Percentiles rank a stretch among this genome's conserved stretches.
Evolutionary conservation across 2,888 invertebrate genomes (phyloP).

Genomic region (Polylopha cassiicola): DNA sequence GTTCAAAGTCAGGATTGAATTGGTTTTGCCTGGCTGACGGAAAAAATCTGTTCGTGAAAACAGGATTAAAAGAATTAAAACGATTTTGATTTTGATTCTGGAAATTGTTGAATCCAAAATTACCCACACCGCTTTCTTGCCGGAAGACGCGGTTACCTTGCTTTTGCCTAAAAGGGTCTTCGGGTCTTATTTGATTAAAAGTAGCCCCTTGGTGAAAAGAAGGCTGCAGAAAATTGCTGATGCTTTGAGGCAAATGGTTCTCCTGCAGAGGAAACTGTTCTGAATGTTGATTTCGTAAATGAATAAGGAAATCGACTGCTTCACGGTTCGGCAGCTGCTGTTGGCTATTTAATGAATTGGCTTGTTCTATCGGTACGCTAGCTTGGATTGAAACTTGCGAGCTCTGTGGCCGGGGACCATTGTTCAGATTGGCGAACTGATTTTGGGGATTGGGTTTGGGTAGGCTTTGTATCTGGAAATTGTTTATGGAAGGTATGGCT

Average conservation of each 20-base stretch:
- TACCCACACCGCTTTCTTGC: slow-evolving; percentile 78
- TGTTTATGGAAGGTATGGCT: slow-evolving; percentile 47
- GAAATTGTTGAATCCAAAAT: slow-evolving; percentile 77
- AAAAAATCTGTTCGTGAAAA: slow-evolving; percentile 51
- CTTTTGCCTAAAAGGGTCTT: slow-evolving; percentile 50
- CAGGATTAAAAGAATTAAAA: slow-evolving; percentile 54
- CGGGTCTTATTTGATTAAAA: slow-evolving; percentile 50
- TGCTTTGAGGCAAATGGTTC: slow-evolving; percentile 68
- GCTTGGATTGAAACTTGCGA: slow-evolving; percentile 70
- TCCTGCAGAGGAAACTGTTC: slow-evolving; percentile 68
- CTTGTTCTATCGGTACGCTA: slow-evolving; percentile 58
- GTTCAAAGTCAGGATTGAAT: slow-evolving; percentile 70
- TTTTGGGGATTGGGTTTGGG: slow-evolving; percentile 52
- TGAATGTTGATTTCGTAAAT: slow-evolving; percentile 62
- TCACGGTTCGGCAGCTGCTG: slow-evolving; percentile 78
- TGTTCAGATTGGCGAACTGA: slow-evolving; percentile 44
- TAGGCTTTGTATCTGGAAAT: slow-evolving; percentile 42
- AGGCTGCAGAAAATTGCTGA: slow-evolving; percentile 60
- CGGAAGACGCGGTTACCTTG: slow-evolving; percentile 71
- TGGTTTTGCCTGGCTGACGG: slow-evolving; percentile 54
- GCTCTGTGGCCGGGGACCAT: slow-evolving; percentile 42
- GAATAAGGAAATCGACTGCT: slow-evolving; percentile 71
- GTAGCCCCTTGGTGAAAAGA: slow-evolving; percentile 53
- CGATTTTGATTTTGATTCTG: slow-evolving; percentile 48
- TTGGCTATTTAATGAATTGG: slow-evolving; percentile 58